Conservation (phyloP, 2,797 vertebrate genomes). For the Aphelocoma californica region DNA sequence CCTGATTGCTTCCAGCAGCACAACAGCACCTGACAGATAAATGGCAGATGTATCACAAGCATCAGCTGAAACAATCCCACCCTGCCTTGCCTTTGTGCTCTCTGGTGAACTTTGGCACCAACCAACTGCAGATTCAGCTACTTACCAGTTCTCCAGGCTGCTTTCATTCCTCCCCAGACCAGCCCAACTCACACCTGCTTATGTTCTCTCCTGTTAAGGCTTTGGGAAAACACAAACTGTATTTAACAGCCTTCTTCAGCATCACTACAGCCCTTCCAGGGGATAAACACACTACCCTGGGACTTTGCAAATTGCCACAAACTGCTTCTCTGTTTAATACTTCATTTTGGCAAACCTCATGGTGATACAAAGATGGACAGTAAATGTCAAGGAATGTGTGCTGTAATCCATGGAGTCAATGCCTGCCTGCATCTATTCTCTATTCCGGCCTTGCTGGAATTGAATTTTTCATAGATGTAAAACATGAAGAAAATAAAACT, state of each 20-base stretch:
- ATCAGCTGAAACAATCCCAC: neutral
- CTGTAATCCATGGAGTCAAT: neutral
- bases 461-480: neutral
- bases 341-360: neutral
- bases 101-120: neutral
- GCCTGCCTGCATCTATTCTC: neutral
- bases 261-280: neutral
- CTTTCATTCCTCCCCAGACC: neutral
- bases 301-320: neutral
- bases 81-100: neutral
- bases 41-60: neutral
- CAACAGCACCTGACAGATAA: neutral
- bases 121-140: neutral
- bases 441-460: neutral
- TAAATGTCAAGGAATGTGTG: neutral
- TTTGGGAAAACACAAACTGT: neutral
- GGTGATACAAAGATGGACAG: neutral
- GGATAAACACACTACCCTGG: neutral
- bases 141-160: neutral
- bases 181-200: neutral
- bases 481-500: neutral
- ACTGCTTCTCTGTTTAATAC: neutral
- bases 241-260: neutral
- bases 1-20: neutral
- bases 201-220: neutral